These are phyloP conservation scores for Cataglyphis livida DNA, from an alignment of 2,888 invertebrate species.

Conservation along the genomic window DNA sequence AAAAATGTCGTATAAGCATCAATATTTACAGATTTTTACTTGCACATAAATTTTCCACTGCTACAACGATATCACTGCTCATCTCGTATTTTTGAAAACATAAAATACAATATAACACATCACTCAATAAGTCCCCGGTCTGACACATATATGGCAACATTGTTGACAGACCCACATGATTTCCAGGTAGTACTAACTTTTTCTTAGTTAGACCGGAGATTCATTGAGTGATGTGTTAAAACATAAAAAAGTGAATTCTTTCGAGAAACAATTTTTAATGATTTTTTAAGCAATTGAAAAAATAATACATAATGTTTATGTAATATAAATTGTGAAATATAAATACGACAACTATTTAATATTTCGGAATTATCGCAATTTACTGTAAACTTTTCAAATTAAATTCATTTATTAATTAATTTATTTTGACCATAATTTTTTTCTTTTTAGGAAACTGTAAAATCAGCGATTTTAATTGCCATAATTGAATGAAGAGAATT, in stretches of 20 bases:
- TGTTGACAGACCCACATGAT: too few species aligned
- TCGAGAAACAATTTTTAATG: not conserved
- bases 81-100: not conserved
- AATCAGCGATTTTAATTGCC: not conserved
- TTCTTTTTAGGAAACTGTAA: not conserved
- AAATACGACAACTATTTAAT: too few species aligned
- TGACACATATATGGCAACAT: too few species aligned
- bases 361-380: too few species aligned
- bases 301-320: not conserved
- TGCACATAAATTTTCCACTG: not conserved
- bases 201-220: too few species aligned
- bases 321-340: not conserved
- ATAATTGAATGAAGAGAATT: not conserved
- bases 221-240: too few species aligned
- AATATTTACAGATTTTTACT: slow-evolving; percentile 7
- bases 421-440: not conserved
- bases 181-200: too few species aligned
- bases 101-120: too few species aligned
- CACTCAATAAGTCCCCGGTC: too few species aligned
- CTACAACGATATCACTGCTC: not conserved
- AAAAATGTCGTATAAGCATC: not conserved
- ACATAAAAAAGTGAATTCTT: not conserved
- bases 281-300: not conserved
- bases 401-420: too few species aligned
- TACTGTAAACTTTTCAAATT: not conserved